Evolutionary conservation across 2,113 vertebrate species (phyloP).

Genomic region (Poeciliopsis retropinna): DNA sequence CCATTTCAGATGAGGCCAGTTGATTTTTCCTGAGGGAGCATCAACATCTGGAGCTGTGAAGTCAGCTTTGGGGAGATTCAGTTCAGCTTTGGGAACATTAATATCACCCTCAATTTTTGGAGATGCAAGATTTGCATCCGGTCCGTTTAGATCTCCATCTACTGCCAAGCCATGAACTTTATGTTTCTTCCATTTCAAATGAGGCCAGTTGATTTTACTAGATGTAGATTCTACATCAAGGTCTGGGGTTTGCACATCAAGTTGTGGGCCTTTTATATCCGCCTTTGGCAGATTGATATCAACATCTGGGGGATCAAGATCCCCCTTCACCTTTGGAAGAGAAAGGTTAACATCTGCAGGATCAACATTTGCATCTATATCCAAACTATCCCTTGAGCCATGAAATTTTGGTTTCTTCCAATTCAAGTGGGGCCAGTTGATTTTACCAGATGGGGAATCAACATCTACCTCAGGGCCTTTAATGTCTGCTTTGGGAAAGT

Average conservation of each 20-base stretch:
- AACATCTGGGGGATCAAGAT: constrained; percentile 49
- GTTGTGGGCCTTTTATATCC: constrained; percentile 34
- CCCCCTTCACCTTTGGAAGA: constrained; percentile 52
- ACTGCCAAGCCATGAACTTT: constrained; percentile 43
- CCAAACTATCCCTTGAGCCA: constrained; percentile 46
- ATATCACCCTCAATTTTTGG: constrained; percentile 61
- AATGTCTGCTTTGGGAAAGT: constrained; percentile 59
- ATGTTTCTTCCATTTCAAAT: constrained; percentile 58
- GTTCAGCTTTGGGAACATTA: constrained; percentile 50
- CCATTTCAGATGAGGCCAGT: constrained; percentile 61
- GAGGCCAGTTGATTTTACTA: constrained; percentile 67
- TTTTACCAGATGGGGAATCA: constrained; percentile 53
- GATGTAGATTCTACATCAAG: constrained; percentile 29
- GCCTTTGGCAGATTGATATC: constrained; percentile 49
- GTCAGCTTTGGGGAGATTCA: constrained; percentile 57
- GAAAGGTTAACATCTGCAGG: constrained; percentile 47
- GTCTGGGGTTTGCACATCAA: constrained; percentile 42
- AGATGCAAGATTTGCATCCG: constrained; percentile 45
- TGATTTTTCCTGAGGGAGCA: constrained; percentile 52
- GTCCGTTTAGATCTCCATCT: constrained; percentile 41
- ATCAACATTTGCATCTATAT: constrained; percentile 47
- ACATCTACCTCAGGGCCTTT: constrained; percentile 55
- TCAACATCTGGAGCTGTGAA: constrained; percentile 54
- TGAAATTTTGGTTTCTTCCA: constrained; percentile 56
- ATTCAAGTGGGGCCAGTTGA: constrained; percentile 65